These are phyloP conservation scores for Sminthopsis crassicaudata DNA, from an alignment of 2,113 vertebrate species.

Conservation along the genomic window DNA sequence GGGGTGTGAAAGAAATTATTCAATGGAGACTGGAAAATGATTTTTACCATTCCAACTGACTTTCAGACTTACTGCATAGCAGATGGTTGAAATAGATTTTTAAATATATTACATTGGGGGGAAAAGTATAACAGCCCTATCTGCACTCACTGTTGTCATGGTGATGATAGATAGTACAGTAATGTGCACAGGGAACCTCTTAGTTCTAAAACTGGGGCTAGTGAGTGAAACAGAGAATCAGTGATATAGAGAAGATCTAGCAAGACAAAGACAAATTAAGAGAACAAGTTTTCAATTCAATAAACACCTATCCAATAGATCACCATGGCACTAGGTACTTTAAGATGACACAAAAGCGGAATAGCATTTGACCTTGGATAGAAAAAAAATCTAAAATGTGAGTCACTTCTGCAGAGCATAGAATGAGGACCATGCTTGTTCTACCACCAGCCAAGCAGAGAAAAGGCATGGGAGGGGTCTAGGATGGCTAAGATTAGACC, in stretches of 20 bases:
- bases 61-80: conserved; percentile 67
- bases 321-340: neutral
- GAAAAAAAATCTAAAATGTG: neutral
- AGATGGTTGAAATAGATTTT: conserved; percentile 62
- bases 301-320: neutral
- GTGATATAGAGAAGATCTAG: neutral
- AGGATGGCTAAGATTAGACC: neutral
- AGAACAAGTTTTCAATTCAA: neutral
- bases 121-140: neutral
- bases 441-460: neutral
- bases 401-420: neutral
- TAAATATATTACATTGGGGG: conserved; percentile 57
- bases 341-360: neutral
- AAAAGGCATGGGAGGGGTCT: neutral
- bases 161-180: neutral
- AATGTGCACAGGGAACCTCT: conserved; percentile 57
- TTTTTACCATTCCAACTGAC: conserved; percentile 25
- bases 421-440: neutral
- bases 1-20: conserved; percentile 9
- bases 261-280: neutral
- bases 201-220: conserved; percentile 29
- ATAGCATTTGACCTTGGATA: neutral
- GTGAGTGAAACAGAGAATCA: neutral
- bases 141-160: neutral
- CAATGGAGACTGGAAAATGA: conserved; percentile 19